Percentiles rank a stretch among this genome's conserved stretches.
These are phyloP conservation scores for Myrmecophaga tridactyla DNA, from an alignment of 2,113 vertebrate species.

Conservation along the genomic window DNA sequence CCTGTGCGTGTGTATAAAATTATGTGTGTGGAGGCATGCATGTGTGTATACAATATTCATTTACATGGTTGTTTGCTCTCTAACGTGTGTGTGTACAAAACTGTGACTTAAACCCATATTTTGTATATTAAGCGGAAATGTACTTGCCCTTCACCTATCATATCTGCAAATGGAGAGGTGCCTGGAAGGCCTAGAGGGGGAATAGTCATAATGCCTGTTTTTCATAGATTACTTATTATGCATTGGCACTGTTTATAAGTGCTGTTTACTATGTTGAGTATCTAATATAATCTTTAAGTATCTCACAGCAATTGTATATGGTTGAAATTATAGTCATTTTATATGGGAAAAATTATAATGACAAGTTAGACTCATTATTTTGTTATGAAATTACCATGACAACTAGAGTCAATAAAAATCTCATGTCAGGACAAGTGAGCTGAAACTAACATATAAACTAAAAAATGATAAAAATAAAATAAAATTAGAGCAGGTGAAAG, in stretches of 20 bases:
- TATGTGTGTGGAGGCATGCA: neutral
- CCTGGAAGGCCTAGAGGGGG: neutral
- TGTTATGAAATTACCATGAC: too few relatives aligned
- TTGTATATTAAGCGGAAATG: neutral
- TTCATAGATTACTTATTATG: neutral
- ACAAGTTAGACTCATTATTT: too few relatives aligned
- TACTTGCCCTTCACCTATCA: neutral
- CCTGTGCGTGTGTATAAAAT: neutral
- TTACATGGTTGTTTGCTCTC: too few relatives aligned
- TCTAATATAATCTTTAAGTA: neutral
- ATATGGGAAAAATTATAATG: neutral
- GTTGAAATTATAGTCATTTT: neutral
- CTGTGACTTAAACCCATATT: neutral
- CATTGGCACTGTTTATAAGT: neutral
- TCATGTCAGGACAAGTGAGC: neutral
- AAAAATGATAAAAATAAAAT: too few relatives aligned
- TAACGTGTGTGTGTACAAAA: neutral
- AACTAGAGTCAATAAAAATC: neutral
- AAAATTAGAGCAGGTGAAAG: neutral
- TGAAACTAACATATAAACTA: neutral
- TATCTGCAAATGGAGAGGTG: neutral
- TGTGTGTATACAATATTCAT: neutral
- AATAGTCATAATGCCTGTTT: neutral
- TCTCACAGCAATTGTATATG: neutral
- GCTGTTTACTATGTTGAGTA: neutral